Base-by-base conservation (phyloP, 53 echinoderm and acorn worm species). In the Zoroaster sp. region DNA sequence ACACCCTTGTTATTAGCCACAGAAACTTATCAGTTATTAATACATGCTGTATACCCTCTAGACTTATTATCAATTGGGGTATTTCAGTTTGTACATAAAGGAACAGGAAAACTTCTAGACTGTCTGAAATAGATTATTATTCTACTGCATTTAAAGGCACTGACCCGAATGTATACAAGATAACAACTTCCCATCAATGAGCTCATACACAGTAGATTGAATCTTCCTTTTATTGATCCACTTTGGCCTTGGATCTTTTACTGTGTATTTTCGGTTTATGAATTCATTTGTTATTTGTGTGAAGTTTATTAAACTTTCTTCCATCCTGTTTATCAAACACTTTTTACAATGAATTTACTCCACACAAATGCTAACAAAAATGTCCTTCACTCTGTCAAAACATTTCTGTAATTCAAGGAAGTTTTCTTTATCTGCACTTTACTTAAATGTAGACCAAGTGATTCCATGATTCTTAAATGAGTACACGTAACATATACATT, bases 51-150 rank as follows among this genome's bases (percentile, higher is more conserved):
- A n/a, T n/a, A n/a, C n/a, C n/a, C n/a, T n/a, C n/a, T n/a, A n/a
- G n/a, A n/a, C n/a, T n/a, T n/a, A n/a, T n/a, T n/a, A n/a, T n/a
- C n/a, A n/a, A n/a, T n/a, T n/a, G n/a, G n/a, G n/a, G n/a, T n/a
- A n/a, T n/a, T n/a, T n/a, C n/a, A n/a, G n/a, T n/a, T 32, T 34
- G 40, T 31, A 76, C 49, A 28, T 76, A n/a, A 51, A 15, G 12
- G 63, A 37, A 79, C 79, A 79, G 79, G 79, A 79, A 79, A n/a
- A 63, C 53, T 55, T 38, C 79, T 31, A 79, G 79, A 79, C 79
- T 59, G 79, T 79, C 79, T 54, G 78, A 79, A 25, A 25, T 36
- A 1, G 18, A 37, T 52, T 36, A 63, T 63, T 63, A 59, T 76
- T 76, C 46, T 17, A 32, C 14, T 4, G 37, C 53, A 63, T 23